phyloP scores from a whole-genome alignment of 2,113 vertebrate genomes.

The Uropsilus gracilis region DNA sequence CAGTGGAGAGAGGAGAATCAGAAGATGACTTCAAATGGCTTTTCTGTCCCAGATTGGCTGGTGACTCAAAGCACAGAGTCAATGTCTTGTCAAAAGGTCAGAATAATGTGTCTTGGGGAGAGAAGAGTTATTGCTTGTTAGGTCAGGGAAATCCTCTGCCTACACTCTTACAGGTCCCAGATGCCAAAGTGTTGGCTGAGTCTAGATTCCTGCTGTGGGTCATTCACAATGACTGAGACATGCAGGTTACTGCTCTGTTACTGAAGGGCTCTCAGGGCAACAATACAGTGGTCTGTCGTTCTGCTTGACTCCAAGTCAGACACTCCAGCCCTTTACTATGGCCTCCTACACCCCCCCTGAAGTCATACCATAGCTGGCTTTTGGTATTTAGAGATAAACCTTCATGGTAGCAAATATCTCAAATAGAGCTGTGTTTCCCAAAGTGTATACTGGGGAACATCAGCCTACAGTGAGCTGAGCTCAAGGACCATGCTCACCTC shows the following conservation, averaged over 20 bases:
- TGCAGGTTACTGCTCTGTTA: not conserved
- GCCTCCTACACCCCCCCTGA: not conserved
- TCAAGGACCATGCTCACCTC: not conserved
- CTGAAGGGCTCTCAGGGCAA: not conserved
- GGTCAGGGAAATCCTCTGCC: not conserved
- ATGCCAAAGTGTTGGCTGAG: not conserved
- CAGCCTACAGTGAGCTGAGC: not conserved
- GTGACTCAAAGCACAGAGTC: not conserved
- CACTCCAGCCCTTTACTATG: not conserved
- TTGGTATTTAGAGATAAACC: not conserved
- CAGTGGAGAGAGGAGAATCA: not conserved
- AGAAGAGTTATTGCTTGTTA: not conserved
- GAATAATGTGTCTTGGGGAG: not conserved
- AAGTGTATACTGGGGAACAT: not conserved
- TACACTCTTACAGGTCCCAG: not conserved
- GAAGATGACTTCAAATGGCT: not conserved
- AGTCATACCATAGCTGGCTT: not conserved
- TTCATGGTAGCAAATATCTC: not conserved
- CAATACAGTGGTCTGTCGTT: not conserved
- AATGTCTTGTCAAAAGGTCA: not conserved
- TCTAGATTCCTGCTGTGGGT: not conserved
- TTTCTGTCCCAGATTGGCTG: not conserved
- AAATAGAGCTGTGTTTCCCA: not conserved
- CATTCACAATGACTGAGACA: not conserved
- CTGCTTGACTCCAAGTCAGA: not conserved